Conservation (phyloP, 1,140 invertebrate genomes). For the Schlechtendalia chinensis region DNA sequence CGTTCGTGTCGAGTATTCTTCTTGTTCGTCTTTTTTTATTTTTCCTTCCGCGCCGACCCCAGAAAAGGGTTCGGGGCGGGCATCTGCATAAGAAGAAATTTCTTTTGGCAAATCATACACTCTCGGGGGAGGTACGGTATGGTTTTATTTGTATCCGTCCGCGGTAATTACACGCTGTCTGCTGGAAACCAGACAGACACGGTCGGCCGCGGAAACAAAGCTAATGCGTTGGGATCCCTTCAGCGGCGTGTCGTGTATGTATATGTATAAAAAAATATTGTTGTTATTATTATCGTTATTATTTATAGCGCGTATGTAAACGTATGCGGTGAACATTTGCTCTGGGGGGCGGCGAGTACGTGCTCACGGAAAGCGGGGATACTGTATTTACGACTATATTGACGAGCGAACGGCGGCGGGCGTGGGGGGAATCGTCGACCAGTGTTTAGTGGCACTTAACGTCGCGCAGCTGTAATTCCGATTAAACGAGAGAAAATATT, state of each 20-base stretch:
- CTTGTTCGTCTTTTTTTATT: no score
- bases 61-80: neutral
- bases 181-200: constrained; percentile 31
- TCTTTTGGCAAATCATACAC: constrained; percentile 17
- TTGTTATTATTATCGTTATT: constrained; percentile 33
- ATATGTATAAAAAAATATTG: constrained; percentile 16
- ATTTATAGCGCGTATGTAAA: constrained; percentile 39
- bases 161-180: constrained; percentile 47
- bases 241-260: neutral
- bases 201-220: constrained; percentile 43
- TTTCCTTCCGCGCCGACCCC: neutral
- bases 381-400: neutral
- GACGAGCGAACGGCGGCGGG: no score
- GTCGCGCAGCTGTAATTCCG: constrained; percentile 45
- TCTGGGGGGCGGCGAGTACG: constrained; percentile 23
- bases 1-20: neutral
- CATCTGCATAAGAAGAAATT: constrained; percentile 35
- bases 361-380: neutral
- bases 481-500: constrained; percentile 24
- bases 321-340: constrained; percentile 14
- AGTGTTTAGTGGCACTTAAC: constrained; percentile 40
- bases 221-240: constrained; percentile 43
- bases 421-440: neutral
- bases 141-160: constrained; percentile 28
- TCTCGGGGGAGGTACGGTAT: neutral